These are phyloP conservation scores for Hypanus sabinus DNA, from an alignment of 2,113 vertebrate genomes.

Conservation along the genomic window DNA sequence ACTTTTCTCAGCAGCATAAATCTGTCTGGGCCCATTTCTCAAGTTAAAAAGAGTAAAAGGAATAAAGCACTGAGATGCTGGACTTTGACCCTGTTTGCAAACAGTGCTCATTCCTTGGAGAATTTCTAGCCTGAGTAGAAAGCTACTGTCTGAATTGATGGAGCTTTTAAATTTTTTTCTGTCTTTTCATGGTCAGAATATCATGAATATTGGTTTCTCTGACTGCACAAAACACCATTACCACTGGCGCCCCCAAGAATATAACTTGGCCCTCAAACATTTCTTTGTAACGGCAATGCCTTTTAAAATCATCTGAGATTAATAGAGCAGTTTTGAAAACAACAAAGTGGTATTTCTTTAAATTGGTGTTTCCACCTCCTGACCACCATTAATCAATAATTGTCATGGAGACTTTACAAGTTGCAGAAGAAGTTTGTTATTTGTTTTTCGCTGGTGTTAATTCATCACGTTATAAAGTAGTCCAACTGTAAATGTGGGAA, in stretches of 20 bases:
- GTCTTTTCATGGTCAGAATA: too few relatives aligned
- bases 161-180: background rate
- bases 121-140: background rate
- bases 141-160: background rate
- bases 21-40: too few relatives aligned
- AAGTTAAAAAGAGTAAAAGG: too few relatives aligned
- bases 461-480: background rate
- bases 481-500: background rate
- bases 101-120: too few relatives aligned
- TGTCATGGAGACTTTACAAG: background rate
- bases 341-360: background rate
- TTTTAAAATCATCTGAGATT: background rate
- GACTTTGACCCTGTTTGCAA: too few relatives aligned
- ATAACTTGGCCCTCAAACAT: background rate
- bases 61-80: too few relatives aligned
- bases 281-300: background rate
- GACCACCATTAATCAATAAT: background rate
- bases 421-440: background rate
- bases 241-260: too few relatives aligned
- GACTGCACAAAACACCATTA: too few relatives aligned
- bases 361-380: background rate
- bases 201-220: too few relatives aligned
- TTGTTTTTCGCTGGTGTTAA: background rate
- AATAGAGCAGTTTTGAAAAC: background rate
- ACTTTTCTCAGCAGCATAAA: background rate